These are phyloP conservation scores for Aphis gossypii DNA, from an alignment of 1,140 invertebrate genomes.

Conservation along the genomic window DNA sequence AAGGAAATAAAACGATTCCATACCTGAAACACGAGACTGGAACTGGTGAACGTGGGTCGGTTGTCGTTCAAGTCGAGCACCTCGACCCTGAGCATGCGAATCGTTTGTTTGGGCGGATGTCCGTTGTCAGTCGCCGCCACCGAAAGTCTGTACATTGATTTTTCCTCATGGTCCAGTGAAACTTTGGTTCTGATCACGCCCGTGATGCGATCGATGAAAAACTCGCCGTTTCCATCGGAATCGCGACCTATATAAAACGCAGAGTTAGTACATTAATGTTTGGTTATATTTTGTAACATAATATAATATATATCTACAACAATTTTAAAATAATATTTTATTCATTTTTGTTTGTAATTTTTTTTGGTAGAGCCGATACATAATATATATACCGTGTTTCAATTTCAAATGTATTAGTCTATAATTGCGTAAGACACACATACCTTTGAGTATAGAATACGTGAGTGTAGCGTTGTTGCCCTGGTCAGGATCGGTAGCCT, in stretches of 20 bases:
- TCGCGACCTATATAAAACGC: conserved; percentile 69
- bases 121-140: conserved; percentile 88
- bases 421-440: conserved; percentile 9
- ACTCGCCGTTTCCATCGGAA: conserved; percentile 82
- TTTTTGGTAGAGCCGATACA: background rate
- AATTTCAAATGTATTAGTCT: background rate
- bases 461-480: conserved; percentile 87
- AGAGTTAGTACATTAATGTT: background rate
- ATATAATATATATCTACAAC: too few relatives aligned
- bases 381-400: background rate
- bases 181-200: conserved; percentile 88
- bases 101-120: conserved; percentile 78
- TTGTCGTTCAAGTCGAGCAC: conserved; percentile 91
- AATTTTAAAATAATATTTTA: background rate
- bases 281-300: background rate
- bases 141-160: conserved; percentile 82
- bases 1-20: conserved; percentile 63
- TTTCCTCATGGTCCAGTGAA: conserved; percentile 89
- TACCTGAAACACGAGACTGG: conserved; percentile 85
- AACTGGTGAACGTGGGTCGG: conserved; percentile 87
- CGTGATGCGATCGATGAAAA: conserved; percentile 83
- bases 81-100: conserved; percentile 83
- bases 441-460: conserved; percentile 84
- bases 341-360: background rate
- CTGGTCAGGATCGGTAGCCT: conserved; percentile 85